These are phyloP conservation scores for Heliconius sara DNA, from an alignment of 2,888 invertebrate species.

Conservation along the genomic window DNA sequence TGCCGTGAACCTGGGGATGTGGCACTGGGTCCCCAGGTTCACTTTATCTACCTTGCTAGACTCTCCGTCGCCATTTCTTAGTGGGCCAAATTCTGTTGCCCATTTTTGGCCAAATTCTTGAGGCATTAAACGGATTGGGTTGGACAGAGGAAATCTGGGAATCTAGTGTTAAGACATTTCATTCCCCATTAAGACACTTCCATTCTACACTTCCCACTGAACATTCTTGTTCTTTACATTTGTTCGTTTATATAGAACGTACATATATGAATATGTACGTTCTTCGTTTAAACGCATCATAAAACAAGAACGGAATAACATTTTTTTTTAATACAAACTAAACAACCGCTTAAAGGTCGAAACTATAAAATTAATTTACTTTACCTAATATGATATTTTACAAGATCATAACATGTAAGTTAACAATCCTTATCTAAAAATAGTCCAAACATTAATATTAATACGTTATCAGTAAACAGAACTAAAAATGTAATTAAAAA, in stretches of 20 bases:
- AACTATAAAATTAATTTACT: neutral
- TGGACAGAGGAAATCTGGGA: too few relatives aligned
- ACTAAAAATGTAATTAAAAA: neutral
- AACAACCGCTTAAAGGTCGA: conserved; percentile 2
- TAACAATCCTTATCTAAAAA: neutral
- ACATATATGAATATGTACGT: too few relatives aligned
- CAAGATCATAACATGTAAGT: neutral
- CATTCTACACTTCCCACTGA: too few relatives aligned
- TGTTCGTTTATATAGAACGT: too few relatives aligned
- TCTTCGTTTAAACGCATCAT: neutral
- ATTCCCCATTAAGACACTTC: too few relatives aligned
- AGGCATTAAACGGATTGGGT: too few relatives aligned
- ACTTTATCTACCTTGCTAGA: too few relatives aligned
- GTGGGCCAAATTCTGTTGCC: neutral
- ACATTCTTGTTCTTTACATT: too few relatives aligned
- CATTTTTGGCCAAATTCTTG: neutral
- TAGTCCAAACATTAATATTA: neutral
- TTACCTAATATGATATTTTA: neutral
- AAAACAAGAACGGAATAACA: neutral
- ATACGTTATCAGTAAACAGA: neutral
- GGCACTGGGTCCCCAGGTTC: too few relatives aligned
- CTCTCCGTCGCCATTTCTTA: too few relatives aligned
- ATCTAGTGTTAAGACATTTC: too few relatives aligned
- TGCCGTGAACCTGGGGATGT: too few relatives aligned
- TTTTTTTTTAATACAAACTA: neutral